Evolutionary conservation across 2,113 vertebrate species (phyloP).

Genomic region (Gallinago undulata): DNA sequence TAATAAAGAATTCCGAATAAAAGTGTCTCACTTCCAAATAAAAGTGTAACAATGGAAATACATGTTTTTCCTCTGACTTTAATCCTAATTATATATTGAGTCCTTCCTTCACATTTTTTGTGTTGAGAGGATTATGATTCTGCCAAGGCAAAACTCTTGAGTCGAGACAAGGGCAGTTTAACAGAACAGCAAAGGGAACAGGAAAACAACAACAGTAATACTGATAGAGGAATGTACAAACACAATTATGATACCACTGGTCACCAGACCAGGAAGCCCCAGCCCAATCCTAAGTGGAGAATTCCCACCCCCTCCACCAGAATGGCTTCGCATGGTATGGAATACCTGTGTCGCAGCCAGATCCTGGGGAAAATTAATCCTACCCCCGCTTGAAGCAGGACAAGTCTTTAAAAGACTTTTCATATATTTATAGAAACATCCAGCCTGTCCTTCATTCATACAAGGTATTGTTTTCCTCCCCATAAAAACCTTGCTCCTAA

Average conservation of each 20-base stretch:
- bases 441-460: not conserved
- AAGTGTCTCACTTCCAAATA: not conserved
- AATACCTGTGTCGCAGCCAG: too few relatives aligned
- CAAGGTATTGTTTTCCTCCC: not conserved
- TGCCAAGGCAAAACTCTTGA: not conserved
- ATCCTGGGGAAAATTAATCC: too few relatives aligned
- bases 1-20: not conserved
- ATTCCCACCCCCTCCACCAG: too few relatives aligned
- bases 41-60: not conserved
- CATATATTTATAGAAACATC: not conserved
- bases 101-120: not conserved
- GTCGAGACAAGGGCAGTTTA: too few relatives aligned
- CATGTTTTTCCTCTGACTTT: not conserved
- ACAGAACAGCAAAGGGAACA: too few relatives aligned
- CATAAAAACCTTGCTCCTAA: not conserved
- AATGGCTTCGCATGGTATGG: too few relatives aligned
- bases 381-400: too few relatives aligned
- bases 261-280: too few relatives aligned
- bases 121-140: not conserved
- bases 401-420: not conserved
- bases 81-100: not conserved
- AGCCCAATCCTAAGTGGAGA: too few relatives aligned
- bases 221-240: too few relatives aligned
- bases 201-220: too few relatives aligned
- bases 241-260: too few relatives aligned